These are phyloP conservation scores for Antheraea pernyi DNA, from an alignment of 1,140 invertebrate species.

Conservation along the genomic window DNA sequence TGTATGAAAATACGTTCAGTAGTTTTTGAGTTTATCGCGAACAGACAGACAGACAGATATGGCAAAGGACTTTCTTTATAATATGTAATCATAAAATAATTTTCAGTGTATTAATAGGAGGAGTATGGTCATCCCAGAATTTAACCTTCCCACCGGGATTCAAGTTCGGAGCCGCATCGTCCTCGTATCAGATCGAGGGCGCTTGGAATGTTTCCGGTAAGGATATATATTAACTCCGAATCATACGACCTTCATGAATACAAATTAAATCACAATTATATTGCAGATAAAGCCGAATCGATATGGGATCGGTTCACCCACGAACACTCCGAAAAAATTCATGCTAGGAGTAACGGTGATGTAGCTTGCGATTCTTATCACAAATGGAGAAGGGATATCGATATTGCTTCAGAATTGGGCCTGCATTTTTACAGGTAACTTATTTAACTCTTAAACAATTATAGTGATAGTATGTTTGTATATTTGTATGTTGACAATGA, in stretches of 20 bases:
- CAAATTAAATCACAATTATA: neutral
- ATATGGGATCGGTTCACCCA: conserved; percentile 72
- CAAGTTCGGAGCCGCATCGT: conserved; percentile 74
- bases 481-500: no score
- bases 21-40: no score
- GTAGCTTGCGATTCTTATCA: conserved; percentile 80
- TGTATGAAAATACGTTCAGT: no score
- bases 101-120: neutral
- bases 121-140: neutral
- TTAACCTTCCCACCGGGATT: conserved; percentile 67
- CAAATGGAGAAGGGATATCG: conserved; percentile 51
- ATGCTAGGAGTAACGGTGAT: conserved; percentile 74
- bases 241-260: no score
- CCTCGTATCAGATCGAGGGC: conserved; percentile 80
- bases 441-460: neutral
- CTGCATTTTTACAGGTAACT: conserved; percentile 79
- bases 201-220: conserved; percentile 77
- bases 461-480: no score
- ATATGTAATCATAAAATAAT: neutral
- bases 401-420: conserved; percentile 55
- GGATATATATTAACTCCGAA: neutral
- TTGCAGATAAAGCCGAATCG: conserved; percentile 34
- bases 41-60: no score
- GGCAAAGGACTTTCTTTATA: neutral
- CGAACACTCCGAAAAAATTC: conserved; percentile 54